Base-by-base conservation (phyloP, 2,797 vertebrate species). In the Pangasius krempfi region DNA sequence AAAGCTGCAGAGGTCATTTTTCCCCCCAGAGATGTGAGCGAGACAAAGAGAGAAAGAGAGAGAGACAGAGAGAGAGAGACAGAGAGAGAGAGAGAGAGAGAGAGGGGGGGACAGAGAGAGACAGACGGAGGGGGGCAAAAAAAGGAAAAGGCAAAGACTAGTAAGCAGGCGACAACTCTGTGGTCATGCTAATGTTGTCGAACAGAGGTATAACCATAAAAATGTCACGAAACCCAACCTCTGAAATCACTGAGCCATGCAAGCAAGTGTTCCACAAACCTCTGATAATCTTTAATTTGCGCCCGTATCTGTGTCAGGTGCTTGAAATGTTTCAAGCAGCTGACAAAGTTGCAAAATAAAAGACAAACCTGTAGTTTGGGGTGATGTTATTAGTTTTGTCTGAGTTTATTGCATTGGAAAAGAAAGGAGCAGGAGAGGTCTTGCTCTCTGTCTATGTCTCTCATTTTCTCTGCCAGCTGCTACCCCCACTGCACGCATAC, bases 121-220 rank as follows among this genome's bases (percentile, higher is more conserved):
- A 93, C 68, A 89, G 47, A 75, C 62, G 75, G 92, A 33, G 90
- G 76, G 18, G n/a, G 79, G 1, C 1, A 80, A 88, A 87, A 93
- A 93, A 93, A 78, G 25, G 2, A 92, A 87, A 89, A 73, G 54
- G 84, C 85, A 75, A 91, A 88, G 93, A 90, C 85, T 90, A 91
- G 93, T 90, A 93, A 94, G 92, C 92, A 93, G 90, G 90, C 93
- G 94, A 95, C 92, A 92, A 94, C 93, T 95, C 96, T 96, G 95
- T 95, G 93, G 92, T 95, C 96, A 97, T 96, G 95, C 95, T 93
- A 96, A 97, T 96, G 93, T 93, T 95, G 94, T 94, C 95, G 94
- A 94, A 94, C 91, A 90, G 94, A 95, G 94, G 93, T 94, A 94
- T 91, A 87, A 90, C 94, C 95, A 97, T 97, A 97, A 97, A 97